These are phyloP conservation scores for Dromococcyx pavoninus DNA, from an alignment of 2,797 vertebrate species.

Conservation along the genomic window DNA sequence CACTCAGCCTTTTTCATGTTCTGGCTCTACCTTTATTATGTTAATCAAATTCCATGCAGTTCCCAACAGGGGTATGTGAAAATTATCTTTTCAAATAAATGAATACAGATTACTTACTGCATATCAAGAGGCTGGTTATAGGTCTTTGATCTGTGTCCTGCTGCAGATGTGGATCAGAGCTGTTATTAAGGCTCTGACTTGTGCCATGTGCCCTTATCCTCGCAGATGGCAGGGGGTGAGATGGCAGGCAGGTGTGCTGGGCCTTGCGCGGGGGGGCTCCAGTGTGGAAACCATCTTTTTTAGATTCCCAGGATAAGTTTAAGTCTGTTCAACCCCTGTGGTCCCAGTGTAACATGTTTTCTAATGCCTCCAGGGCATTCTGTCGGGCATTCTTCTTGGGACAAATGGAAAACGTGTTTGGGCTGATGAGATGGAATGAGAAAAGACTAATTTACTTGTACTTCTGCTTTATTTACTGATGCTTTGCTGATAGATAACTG, in stretches of 20 bases:
- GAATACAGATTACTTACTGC: conserved; percentile 14
- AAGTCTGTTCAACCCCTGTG: background rate
- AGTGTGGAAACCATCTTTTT: background rate
- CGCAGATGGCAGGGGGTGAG: background rate
- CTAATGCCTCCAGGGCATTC: background rate
- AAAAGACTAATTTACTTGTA: background rate
- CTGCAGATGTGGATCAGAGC: background rate
- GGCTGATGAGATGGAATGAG: background rate
- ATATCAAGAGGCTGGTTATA: conserved; percentile 35
- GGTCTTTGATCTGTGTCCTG: conserved; percentile 9
- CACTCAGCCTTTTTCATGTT: background rate
- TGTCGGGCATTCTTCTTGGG: background rate
- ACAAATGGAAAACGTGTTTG: accelerated
- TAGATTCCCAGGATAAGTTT: background rate
- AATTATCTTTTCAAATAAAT: conserved; percentile 39
- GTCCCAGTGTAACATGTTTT: background rate
- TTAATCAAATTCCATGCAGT: conserved; percentile 13
- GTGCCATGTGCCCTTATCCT: background rate
- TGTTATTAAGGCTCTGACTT: background rate
- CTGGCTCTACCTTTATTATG: conserved; percentile 43
- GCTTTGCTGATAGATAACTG: background rate
- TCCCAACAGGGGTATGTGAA: background rate
- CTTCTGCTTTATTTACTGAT: background rate
- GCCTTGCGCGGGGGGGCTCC: background rate
- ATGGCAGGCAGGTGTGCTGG: background rate